Evolutionary conservation across 2,888 invertebrate genomes (phyloP).

Genomic region (Lordiphosa fenestrarum): DNA sequence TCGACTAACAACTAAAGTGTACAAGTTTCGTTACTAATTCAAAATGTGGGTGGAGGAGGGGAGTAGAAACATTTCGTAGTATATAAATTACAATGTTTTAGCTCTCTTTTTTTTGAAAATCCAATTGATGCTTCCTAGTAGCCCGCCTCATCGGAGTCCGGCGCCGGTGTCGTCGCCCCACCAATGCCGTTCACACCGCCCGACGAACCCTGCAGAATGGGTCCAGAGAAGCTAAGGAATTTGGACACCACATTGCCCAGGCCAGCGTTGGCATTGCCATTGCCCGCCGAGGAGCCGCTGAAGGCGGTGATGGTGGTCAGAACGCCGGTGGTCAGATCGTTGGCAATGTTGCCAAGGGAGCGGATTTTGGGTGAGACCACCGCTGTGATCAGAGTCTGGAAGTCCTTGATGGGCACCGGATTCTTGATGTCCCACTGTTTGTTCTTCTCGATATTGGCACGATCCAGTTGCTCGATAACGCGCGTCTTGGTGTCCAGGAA

Average conservation of each 20-base stretch:
- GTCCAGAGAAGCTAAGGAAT: slow-evolving; percentile 79
- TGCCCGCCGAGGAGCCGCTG: slow-evolving; percentile 79
- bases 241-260: slow-evolving; percentile 79
- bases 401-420: slow-evolving; percentile 83
- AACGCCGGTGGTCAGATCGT: slow-evolving; percentile 83
- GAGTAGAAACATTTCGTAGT: not conserved
- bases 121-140: slow-evolving; percentile 60
- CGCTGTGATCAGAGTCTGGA: slow-evolving; percentile 85
- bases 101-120: slow-evolving; percentile 8
- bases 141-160: slow-evolving; percentile 79
- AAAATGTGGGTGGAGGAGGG: not conserved
- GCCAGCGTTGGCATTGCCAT: slow-evolving; percentile 79
- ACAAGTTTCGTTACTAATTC: too few relatives aligned
- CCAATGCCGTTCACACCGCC: slow-evolving; percentile 67
- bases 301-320: slow-evolving; percentile 82
- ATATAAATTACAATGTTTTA: slow-evolving; percentile 14
- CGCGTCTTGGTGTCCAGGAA: slow-evolving; percentile 90
- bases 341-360: slow-evolving; percentile 85
- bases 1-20: slow-evolving; percentile 30
- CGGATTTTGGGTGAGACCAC: slow-evolving; percentile 87
- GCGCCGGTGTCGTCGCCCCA: slow-evolving; percentile 71
- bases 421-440: slow-evolving; percentile 87
- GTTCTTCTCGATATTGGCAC: slow-evolving; percentile 88
- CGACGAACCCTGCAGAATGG: slow-evolving; percentile 80
- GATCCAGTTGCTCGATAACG: slow-evolving; percentile 86